Evolutionary conservation across 2,888 invertebrate species (phyloP).

Genomic region (Tanypteryx hageni): DNA sequence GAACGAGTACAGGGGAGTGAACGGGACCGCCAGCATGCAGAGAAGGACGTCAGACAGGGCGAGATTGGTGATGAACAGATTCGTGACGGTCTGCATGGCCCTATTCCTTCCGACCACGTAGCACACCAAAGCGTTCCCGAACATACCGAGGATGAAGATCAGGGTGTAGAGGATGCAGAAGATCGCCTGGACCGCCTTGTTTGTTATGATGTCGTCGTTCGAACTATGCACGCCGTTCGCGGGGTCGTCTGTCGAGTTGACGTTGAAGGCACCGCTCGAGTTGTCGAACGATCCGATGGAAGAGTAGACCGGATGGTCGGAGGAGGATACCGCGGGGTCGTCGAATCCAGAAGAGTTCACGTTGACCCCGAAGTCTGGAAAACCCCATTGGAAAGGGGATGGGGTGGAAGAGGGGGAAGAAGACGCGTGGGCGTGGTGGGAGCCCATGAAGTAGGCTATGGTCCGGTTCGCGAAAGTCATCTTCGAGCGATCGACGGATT

Average conservation of each 20-base stretch:
- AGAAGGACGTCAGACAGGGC: slow-evolving; percentile 96
- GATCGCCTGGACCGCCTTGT: slow-evolving; percentile 83
- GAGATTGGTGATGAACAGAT: slow-evolving; percentile 97
- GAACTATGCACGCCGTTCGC: background rate
- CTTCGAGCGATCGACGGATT: background rate
- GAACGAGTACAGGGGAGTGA: slow-evolving; percentile 96
- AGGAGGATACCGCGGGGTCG: background rate
- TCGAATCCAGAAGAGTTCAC: slow-evolving; percentile 32
- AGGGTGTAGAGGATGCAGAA: slow-evolving; percentile 86
- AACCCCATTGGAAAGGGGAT: background rate
- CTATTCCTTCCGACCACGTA: slow-evolving; percentile 95
- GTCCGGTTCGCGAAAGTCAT: background rate
- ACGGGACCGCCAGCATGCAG: slow-evolving; percentile 95
- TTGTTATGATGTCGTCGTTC: slow-evolving; percentile 79
- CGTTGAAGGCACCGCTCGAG: background rate
- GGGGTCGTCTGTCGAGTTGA: slow-evolving; percentile 33
- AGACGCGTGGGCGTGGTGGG: background rate
- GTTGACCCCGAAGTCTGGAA: background rate
- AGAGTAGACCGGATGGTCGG: background rate
- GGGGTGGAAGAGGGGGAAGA: background rate
- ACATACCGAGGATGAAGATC: slow-evolving; percentile 92
- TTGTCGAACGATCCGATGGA: background rate
- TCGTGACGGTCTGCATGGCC: slow-evolving; percentile 98
- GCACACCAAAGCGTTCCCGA: slow-evolving; percentile 94
- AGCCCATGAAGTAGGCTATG: background rate